phyloP scores from a whole-genome alignment of 2,113 vertebrate species.

The Erythrocercus mccallii region DNA sequence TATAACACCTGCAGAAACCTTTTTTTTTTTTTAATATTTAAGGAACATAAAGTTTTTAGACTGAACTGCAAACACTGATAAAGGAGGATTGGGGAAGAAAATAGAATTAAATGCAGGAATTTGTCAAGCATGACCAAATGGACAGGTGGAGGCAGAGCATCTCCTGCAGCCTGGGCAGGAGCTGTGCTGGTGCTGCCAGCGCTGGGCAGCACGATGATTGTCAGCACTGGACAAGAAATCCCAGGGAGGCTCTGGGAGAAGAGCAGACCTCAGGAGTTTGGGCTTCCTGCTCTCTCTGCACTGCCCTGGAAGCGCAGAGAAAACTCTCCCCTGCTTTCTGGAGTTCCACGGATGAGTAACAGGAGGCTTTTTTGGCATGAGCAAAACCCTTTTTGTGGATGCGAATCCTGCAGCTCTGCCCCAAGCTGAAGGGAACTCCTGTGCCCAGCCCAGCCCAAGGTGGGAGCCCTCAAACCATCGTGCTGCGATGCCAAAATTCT shows the following conservation, averaged over 20 bases:
- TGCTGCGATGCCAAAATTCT: not conserved
- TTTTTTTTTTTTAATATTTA: not conserved
- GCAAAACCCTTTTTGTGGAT: not conserved
- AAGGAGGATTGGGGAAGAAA: not conserved
- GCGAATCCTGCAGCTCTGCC: not conserved
- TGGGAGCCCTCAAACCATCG: not conserved
- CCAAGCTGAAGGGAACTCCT: not conserved
- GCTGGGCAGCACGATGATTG: not conserved
- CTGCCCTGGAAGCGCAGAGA: not conserved
- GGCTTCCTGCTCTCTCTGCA: not conserved
- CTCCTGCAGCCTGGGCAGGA: not conserved
- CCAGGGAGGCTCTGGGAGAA: not conserved
- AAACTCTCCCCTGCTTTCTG: not conserved
- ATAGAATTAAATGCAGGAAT: not conserved
- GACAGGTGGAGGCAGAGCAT: not conserved
- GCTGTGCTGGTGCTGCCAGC: not conserved
- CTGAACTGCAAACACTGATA: no score
- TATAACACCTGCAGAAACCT: not conserved
- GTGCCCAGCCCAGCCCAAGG: not conserved
- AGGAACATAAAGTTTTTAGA: not conserved
- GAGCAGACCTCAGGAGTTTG: not conserved
- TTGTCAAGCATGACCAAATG: not conserved
- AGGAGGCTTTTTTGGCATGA: not conserved
- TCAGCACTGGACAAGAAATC: not conserved
- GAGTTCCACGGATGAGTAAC: fast-evolving